These are phyloP conservation scores for Leptoclinus maculatus DNA, from an alignment of 2,797 vertebrate species.

Conservation along the genomic window DNA sequence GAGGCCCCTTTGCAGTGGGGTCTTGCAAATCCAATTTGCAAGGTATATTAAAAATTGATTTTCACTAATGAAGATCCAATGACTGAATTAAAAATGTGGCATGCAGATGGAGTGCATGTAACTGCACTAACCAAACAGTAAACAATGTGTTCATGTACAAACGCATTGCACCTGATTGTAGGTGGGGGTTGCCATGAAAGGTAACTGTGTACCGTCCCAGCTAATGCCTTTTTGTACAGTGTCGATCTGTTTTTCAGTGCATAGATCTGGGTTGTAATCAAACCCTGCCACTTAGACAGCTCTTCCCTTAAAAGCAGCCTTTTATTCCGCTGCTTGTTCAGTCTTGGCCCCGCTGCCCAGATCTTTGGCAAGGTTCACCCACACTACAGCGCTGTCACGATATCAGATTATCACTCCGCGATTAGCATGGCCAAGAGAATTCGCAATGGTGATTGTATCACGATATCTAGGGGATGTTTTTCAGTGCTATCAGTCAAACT, in stretches of 20 bases:
- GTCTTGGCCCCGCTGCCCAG: conserved; percentile 67
- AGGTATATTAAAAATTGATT: background rate
- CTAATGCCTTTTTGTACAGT: conserved; percentile 75
- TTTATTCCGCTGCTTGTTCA: conserved; percentile 79
- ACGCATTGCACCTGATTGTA: conserved; percentile 52
- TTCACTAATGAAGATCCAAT: background rate
- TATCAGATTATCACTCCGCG: background rate
- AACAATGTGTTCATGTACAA: conserved; percentile 46
- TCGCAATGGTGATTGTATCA: too few relatives aligned
- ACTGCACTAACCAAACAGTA: conserved; percentile 20
- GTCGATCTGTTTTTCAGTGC: conserved; percentile 76
- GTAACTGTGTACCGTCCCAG: conserved; percentile 71
- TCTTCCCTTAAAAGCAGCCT: conserved; percentile 77
- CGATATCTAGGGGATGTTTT: background rate
- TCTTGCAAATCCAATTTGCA: too few relatives aligned
- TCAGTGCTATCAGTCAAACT: too few relatives aligned
- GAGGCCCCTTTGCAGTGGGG: background rate
- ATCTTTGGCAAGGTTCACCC: conserved; percentile 56
- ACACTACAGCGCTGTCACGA: background rate
- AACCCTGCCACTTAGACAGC: conserved; percentile 82
- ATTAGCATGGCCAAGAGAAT: background rate
- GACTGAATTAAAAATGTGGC: background rate
- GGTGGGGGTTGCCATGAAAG: conserved; percentile 57
- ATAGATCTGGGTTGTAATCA: conserved; percentile 85
- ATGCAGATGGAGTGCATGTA: conserved; percentile 1